Percentiles rank a stretch among this genome's conserved stretches.
Conservation (phyloP, 2,113 vertebrate genomes). For the Puntigrus tetrazona region DNA sequence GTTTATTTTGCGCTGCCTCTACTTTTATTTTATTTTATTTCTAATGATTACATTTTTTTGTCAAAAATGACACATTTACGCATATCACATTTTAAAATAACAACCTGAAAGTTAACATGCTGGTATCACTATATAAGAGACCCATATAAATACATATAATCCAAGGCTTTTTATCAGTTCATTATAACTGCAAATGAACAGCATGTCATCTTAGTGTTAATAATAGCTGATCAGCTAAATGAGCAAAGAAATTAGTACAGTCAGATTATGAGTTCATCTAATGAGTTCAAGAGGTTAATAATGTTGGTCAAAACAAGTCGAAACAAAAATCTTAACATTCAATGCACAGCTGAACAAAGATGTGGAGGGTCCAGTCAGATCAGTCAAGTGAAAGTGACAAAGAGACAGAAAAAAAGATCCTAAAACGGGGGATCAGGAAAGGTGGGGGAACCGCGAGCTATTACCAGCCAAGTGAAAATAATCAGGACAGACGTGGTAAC, state of each 20-base stretch:
- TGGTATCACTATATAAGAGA: background rate
- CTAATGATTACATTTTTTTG: background rate
- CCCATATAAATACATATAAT: too few species aligned
- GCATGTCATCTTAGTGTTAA: too few species aligned
- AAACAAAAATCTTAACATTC: background rate
- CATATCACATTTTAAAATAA: background rate
- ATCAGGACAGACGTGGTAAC: conserved; percentile 43
- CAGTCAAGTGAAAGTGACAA: background rate
- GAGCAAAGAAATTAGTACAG: too few species aligned
- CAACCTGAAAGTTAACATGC: too few species aligned
- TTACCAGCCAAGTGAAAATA: conserved; percentile 46
- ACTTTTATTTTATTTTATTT: background rate
- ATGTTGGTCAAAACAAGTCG: background rate
- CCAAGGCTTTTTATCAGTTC: too few species aligned
- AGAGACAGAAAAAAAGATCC: background rate
- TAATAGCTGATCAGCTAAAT: background rate
- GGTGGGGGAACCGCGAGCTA: background rate
- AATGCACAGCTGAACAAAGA: conserved; percentile 16
- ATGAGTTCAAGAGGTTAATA: conserved; percentile 4
- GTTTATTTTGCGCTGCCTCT: background rate
- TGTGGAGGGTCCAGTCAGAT: background rate
- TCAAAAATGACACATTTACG: background rate
- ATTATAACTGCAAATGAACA: background rate
- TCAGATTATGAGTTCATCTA: background rate
- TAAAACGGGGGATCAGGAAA: background rate